Evolutionary conservation across 2,113 vertebrate genomes (phyloP).

Genomic region (Charina bottae): DNA sequence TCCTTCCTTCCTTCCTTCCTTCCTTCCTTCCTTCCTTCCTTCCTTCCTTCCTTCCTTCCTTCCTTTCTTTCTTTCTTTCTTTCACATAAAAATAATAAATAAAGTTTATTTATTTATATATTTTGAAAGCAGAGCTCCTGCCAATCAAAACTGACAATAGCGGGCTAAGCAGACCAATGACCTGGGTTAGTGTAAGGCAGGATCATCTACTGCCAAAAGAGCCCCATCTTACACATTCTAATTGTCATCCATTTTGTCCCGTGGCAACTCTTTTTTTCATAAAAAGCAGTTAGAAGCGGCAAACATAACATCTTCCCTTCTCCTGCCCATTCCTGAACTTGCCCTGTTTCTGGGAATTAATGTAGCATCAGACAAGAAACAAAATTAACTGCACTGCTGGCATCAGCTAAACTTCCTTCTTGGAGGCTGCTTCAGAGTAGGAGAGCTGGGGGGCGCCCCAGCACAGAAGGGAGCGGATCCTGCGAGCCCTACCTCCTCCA

Average conservation of each 20-base stretch:
- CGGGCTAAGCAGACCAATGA: not conserved
- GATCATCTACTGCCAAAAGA: not conserved
- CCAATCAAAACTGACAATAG: not conserved
- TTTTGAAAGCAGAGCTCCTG: not conserved
- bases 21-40: too few relatives aligned
- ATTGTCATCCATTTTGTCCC: too few relatives aligned
- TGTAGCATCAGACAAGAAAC: not conserved
- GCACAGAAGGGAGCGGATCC: not conserved
- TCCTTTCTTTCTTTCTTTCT: too few relatives aligned
- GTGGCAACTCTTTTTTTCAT: too few relatives aligned
- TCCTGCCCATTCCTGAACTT: not conserved
- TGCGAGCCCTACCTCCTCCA: not conserved
- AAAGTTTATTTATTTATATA: not conserved
- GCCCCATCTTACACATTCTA: too few relatives aligned
- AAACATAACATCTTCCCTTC: not conserved
- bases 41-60: too few relatives aligned
- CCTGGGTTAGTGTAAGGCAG: not conserved
- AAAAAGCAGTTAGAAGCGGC: not conserved
- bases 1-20: too few relatives aligned
- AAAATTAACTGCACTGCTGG: not conserved
- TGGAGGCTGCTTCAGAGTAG: not conserved
- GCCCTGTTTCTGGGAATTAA: not conserved
- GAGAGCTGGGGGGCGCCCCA: too few relatives aligned
- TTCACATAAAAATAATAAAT: too few relatives aligned
- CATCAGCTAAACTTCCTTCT: not conserved